Percentiles rank a stretch among this genome's conserved stretches.
These are phyloP conservation scores for Sphaerodactylus townsendi DNA, from an alignment of 2,113 vertebrate species.

Conservation along the genomic window DNA sequence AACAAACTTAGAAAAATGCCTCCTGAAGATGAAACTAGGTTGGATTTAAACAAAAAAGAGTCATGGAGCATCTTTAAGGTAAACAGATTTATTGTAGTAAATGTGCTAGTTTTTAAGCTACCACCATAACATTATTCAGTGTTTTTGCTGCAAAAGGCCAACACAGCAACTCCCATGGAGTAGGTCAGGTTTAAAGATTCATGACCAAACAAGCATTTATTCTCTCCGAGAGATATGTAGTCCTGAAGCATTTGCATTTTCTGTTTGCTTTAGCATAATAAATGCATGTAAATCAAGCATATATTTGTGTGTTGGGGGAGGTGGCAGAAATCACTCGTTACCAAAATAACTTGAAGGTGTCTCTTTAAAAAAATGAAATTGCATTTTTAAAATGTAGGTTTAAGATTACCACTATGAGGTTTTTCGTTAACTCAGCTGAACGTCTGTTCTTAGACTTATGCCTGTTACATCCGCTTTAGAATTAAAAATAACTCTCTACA, in stretches of 20 bases:
- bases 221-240: neutral
- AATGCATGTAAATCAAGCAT: constrained; percentile 59
- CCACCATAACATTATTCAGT: neutral
- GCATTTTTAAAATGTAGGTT: constrained; percentile 34
- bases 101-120: neutral
- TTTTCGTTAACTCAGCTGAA: neutral
- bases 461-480: constrained; percentile 22
- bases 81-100: neutral
- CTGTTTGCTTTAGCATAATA: constrained; percentile 47
- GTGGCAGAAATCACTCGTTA: constrained; percentile 57
- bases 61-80: neutral
- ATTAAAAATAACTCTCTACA: constrained; percentile 34
- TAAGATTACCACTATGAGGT: constrained; percentile 38
- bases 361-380: constrained; percentile 35
- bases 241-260: constrained; percentile 24
- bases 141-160: neutral
- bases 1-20: constrained; percentile 22
- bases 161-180: neutral
- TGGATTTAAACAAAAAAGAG: constrained; percentile 35
- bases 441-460: neutral
- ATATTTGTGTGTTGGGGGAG: constrained; percentile 12
- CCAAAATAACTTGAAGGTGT: constrained; percentile 57
- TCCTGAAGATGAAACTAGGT: constrained; percentile 52
- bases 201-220: neutral
- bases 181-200: neutral